Conservation (phyloP, 2,113 vertebrate genomes). For the Tringa solitaria region DNA sequence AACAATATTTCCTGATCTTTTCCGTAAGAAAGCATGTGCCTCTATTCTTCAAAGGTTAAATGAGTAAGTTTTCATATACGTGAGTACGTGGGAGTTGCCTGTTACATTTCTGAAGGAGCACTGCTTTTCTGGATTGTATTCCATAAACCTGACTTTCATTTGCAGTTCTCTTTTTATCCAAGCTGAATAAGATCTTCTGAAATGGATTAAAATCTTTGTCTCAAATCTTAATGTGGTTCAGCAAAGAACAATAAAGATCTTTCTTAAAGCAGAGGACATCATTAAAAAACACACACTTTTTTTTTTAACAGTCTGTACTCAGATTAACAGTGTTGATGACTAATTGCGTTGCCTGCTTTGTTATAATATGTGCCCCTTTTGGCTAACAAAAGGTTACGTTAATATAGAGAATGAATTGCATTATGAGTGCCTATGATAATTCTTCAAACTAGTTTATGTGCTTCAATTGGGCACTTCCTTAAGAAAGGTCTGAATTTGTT, state of each 20-base stretch:
- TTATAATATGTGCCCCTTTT: background rate
- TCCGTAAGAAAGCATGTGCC: background rate
- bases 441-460: background rate
- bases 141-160: background rate
- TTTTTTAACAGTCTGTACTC: background rate
- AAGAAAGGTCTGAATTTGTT: background rate
- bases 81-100: background rate
- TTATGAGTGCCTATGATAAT: background rate
- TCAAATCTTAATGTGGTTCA: background rate
- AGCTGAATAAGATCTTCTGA: too few relatives aligned
- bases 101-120: background rate
- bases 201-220: background rate
- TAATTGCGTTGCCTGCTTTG: background rate
- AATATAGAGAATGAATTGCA: background rate
- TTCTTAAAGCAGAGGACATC: background rate
- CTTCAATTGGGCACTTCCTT: background rate
- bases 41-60: background rate
- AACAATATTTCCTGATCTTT: background rate
- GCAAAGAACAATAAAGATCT: background rate
- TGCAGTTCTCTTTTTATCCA: background rate
- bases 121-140: background rate
- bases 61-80: background rate
- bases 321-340: background rate
- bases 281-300: background rate
- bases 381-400: background rate